A percentile compares a stretch with the other conserved stretches of the same genome.
Conservation (phyloP, 2,888 invertebrate genomes). For the Nowickia ferox region DNA sequence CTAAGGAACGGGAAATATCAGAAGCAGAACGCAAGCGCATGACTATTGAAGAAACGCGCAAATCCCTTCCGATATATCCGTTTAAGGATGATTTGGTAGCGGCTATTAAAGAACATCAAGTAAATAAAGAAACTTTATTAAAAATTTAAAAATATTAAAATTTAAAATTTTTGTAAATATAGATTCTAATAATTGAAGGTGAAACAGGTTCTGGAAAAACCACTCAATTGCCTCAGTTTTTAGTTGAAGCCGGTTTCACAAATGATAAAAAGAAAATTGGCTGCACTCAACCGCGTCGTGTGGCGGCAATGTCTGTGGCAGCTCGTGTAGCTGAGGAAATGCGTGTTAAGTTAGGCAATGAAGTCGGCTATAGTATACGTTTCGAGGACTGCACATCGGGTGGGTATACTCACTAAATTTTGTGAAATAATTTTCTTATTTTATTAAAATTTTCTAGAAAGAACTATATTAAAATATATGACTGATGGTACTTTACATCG, state of each 20-base stretch:
- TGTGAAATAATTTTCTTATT: background rate
- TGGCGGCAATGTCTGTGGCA: conserved; percentile 99
- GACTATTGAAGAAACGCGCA: conserved; percentile 95
- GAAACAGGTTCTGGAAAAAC: conserved; percentile 99
- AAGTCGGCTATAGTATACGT: conserved; percentile 95
- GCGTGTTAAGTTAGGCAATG: conserved; percentile 96
- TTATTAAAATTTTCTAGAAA: conserved; percentile 84
- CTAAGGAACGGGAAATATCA: conserved; percentile 86
- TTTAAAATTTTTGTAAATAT: conserved; percentile 54
- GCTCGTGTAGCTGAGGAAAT: conserved; percentile 99
- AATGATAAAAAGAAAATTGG: conserved; percentile 94
- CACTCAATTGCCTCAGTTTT: conserved; percentile 99
- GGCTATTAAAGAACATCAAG: conserved; percentile 94
- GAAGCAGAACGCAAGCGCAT: conserved; percentile 89
- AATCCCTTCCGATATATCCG: conserved; percentile 96
- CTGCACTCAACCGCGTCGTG: conserved; percentile 98
- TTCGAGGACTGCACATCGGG: conserved; percentile 99
- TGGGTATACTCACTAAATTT: conserved; percentile 28
- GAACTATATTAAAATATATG: conserved; percentile 99
- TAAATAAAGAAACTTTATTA: conserved; percentile 75
- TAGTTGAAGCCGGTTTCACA: conserved; percentile 96
- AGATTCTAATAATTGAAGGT: conserved; percentile 97
- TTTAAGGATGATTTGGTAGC: conserved; percentile 94
- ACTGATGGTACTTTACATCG: conserved; percentile 99
- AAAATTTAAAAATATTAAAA: background rate